Conservation (phyloP, 2,888 invertebrate genomes). For the Nebria brevicollis region DNA sequence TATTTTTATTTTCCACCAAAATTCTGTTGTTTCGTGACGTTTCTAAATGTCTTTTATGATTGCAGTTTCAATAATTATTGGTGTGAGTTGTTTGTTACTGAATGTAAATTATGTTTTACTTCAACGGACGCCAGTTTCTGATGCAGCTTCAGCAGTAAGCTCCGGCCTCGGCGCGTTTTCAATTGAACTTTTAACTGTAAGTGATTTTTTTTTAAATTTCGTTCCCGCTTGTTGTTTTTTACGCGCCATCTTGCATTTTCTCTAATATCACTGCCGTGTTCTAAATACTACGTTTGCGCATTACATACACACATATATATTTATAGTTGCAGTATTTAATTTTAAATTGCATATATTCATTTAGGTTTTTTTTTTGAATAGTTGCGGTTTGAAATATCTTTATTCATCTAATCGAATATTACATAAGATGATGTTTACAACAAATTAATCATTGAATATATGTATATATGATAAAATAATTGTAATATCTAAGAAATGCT, state of each 20-base stretch:
- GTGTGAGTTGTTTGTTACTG: constrained; percentile 31
- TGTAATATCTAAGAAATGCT: neutral
- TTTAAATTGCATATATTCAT: no score
- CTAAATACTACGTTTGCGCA: no score
- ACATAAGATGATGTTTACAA: no score
- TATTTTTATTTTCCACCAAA: neutral
- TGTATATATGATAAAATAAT: neutral
- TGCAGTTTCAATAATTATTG: constrained; percentile 29
- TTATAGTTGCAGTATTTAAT: neutral
- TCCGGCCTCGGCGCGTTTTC: constrained; percentile 28
- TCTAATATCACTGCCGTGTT: no score
- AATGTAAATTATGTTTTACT: constrained; percentile 24
- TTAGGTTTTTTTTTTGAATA: neutral
- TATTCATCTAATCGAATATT: no score
- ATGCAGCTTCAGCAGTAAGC: constrained; percentile 29
- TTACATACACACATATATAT: neutral
- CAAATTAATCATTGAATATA: neutral
- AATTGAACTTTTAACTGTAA: constrained; percentile 35
- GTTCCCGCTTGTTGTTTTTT: no score
- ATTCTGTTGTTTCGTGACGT: neutral
- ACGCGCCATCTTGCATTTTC: no score
- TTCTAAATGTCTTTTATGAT: constrained; percentile 7
- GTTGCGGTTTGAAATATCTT: no score
- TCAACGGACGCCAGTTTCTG: constrained; percentile 29
- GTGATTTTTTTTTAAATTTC: neutral